Conservation (phyloP, 2,113 vertebrate genomes). For the Rhinopomastus cyanomelas region DNA sequence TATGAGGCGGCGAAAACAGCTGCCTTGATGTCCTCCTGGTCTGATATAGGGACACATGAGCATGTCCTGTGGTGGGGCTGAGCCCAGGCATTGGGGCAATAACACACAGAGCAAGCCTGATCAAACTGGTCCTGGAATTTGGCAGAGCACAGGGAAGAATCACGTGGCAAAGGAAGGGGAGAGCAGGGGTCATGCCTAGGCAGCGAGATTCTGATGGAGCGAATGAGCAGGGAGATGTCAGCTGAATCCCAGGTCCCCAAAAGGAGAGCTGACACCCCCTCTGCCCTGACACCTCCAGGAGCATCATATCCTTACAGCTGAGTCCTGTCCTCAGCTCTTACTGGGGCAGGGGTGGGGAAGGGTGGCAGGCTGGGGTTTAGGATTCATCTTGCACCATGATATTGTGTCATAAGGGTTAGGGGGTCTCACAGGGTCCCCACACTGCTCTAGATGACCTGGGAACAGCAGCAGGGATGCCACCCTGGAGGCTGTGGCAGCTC, state of each 20-base stretch:
- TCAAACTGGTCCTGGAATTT: fast-evolving
- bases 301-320: not conserved
- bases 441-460: not conserved
- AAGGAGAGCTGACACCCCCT: not conserved
- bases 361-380: fast-evolving
- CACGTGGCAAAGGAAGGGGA: fast-evolving
- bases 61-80: fast-evolving
- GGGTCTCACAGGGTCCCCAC: fast-evolving
- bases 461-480: not conserved
- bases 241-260: not conserved
- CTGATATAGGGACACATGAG: not conserved
- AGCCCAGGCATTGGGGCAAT: not conserved
- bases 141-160: fast-evolving
- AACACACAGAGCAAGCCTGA: fast-evolving
- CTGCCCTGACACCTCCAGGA: fast-evolving
- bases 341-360: not conserved
- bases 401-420: not conserved
- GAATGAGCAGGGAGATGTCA: fast-evolving
- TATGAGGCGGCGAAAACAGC: not conserved
- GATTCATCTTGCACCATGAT: not conserved
- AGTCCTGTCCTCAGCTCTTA: not conserved
- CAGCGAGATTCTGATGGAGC: fast-evolving
- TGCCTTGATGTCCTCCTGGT: not conserved
- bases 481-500: not conserved
- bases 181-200: fast-evolving